Evolutionary conservation across 1,140 invertebrate genomes (phyloP).

Genomic region (Drosophila takahashii): DNA sequence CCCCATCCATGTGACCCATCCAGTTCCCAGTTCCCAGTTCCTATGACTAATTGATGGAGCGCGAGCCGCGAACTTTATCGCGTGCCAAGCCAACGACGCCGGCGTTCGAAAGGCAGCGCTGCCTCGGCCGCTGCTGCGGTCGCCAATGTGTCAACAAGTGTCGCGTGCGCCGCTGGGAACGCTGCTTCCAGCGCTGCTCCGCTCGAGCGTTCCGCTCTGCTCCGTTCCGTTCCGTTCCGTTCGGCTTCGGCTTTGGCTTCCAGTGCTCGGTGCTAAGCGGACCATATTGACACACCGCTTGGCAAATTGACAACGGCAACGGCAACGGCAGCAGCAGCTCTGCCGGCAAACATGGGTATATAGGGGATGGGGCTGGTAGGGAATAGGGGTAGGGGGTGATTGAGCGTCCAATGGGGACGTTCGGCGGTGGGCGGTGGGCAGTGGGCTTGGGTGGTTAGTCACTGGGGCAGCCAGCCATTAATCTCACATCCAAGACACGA

Average conservation of each 20-base stretch:
- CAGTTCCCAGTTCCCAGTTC: conserved; percentile 5
- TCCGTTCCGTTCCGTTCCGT: neutral
- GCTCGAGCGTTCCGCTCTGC: neutral
- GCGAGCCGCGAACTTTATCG: conserved; percentile 53
- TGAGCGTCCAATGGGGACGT: neutral
- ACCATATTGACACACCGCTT: conserved; percentile 7
- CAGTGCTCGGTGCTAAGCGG: neutral
- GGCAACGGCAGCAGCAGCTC: too few species aligned
- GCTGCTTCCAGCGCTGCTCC: conserved; percentile 23
- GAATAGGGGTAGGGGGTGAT: neutral
- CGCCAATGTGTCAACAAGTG: conserved; percentile 62
- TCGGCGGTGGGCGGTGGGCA: neutral
- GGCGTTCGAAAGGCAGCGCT: neutral
- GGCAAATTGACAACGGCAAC: neutral
- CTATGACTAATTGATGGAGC: conserved; percentile 55
- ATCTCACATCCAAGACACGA: conserved; percentile 24
- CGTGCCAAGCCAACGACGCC: conserved; percentile 57
- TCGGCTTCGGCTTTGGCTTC: too few species aligned
- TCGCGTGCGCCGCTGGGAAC: conserved; percentile 68
- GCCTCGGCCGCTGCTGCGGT: conserved; percentile 5
- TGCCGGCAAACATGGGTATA: neutral
- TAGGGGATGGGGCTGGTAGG: neutral
- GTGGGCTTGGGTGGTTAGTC: conserved; percentile 23
- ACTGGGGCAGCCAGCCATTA: conserved; percentile 19
- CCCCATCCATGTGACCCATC: neutral